Evolutionary conservation across 2,113 vertebrate genomes (phyloP), one percentile per base, ranked within the genome.

Genomic region (Sander vitreus): DNA sequence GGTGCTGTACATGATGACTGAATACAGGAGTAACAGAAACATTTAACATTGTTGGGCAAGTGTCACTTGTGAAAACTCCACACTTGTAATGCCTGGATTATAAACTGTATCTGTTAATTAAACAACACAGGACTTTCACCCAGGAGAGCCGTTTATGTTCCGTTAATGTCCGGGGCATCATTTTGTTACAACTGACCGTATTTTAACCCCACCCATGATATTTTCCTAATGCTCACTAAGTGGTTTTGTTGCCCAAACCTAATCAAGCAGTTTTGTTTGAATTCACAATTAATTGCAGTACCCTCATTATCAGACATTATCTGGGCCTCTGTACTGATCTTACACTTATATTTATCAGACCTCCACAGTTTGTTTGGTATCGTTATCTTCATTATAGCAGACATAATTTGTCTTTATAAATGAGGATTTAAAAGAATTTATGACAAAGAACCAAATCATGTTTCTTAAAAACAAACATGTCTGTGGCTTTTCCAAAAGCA

Each of bases 231-330:
- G 1, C 33, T 6, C 33, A 33, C 33, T 33, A 33, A 33, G 33
- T 33, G 33, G 33, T 33, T 33, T 33, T 5, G 30, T 5, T 33
- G 30, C 30, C 30, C 30, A 33, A 33, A 33, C 5, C 30, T 33
- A 33, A 33, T 8, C 36, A 39, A 39, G 7, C 36, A 8, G 36
- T 39, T 39, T 39, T 39, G 36, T 39, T 39, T 39, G 36, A 39
- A 39, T 39, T 8, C 36, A 9, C 62, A 73, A 18, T 72, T 70
- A 57, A 54, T 70, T 75, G 6, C 33, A 55, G 39, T 62, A 51
- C 78, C n/a, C 14, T 73, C 36, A 27, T 59, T 69, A 76, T 75
- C 54, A 48, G n/a, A 55, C 19, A 70, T 12, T 33, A 45, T 45
- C 36, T 55, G 43, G 39, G 14, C 13, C 25, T n/a, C 25, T 59